Conservation (phyloP, 2,113 vertebrate genomes). For the Zingel zingel region DNA sequence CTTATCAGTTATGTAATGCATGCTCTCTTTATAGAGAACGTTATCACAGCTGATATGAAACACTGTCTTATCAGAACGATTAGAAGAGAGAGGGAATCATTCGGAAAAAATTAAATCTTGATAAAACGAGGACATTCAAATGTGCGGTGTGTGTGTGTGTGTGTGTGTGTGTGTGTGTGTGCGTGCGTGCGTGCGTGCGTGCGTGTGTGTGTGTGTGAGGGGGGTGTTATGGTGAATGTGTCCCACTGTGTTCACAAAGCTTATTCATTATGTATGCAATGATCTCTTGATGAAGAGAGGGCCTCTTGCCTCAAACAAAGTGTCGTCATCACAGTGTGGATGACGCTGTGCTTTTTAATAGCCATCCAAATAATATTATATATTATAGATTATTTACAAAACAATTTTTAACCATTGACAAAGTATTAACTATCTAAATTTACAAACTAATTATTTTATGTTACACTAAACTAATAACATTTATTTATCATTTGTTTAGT, state of each 20-base stretch:
- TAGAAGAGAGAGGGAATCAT: constrained; percentile 17
- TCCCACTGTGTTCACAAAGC: constrained; percentile 29
- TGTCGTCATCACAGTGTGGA: constrained; percentile 22
- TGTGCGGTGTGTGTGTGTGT: background rate
- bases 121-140: constrained; percentile 26
- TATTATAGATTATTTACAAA: too few relatives aligned
- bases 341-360: background rate
- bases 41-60: constrained; percentile 1
- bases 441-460: too few relatives aligned
- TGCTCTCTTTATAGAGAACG: background rate
- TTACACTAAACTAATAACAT: too few relatives aligned
- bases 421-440: too few relatives aligned
- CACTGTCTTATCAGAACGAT: constrained; percentile 2
- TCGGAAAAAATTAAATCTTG: constrained; percentile 23
- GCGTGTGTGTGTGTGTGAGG: background rate
- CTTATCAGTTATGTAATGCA: background rate
- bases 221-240: constrained; percentile 8
- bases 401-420: too few relatives aligned
- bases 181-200: background rate
- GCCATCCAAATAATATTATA: too few relatives aligned
- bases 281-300: constrained; percentile 49
- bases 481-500: too few relatives aligned
- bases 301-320: constrained; percentile 35
- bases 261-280: constrained; percentile 67
- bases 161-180: background rate